Base-by-base conservation (phyloP, 2,797 vertebrate genomes). In the Tenualosa thibaudeaui region DNA sequence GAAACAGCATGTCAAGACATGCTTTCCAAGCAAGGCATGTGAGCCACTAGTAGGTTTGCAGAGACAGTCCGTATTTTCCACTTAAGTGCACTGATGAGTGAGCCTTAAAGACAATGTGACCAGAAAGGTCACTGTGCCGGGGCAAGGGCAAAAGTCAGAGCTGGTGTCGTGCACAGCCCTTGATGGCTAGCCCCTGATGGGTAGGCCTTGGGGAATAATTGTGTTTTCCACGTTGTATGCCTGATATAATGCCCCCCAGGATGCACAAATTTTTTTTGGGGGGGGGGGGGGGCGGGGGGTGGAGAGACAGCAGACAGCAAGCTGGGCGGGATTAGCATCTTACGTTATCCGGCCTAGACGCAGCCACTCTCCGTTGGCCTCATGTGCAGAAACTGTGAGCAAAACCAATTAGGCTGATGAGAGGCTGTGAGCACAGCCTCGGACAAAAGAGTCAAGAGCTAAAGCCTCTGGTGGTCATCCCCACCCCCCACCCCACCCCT, bases 321-420 rank as follows among this genome's bases (percentile, higher is more conserved):
- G 82, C 85, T 88, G 85, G 82, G 82, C 56, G 43, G 84, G 88
- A 90, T 88, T 85, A 91, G 86, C 82, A 83, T 82, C 88, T 92
- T 88, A 89, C 84, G 86, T 53, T 37, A 82, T 88, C 40, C 71
- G 40, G 71, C 71, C 71, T 31, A 37, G 31, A 12, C 83, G 19
- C 87, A 88, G 91, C 90, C 89, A 83, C 89, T 91, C 85, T 83
- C 88, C 68, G 62, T 81, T 43, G 82, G 91, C 89, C 89, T 91
- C 89, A 89, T 89, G 88, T 82, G 81, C 78, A 87, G 86, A 81
- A 86, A 90, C 88, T 82, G 83, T 19, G 84, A 90, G 84, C 86
- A 91, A 91, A 92, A 90, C 90, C 92, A 94, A 93, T 94, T 92
- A 93, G 87, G 84, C 56, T 90, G 91, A 93, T 90, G 90, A 91